Percentiles rank a stretch among this genome's conserved stretches.
Evolutionary conservation across 1,140 invertebrate genomes (phyloP).

Genomic region (Lerema accius): DNA sequence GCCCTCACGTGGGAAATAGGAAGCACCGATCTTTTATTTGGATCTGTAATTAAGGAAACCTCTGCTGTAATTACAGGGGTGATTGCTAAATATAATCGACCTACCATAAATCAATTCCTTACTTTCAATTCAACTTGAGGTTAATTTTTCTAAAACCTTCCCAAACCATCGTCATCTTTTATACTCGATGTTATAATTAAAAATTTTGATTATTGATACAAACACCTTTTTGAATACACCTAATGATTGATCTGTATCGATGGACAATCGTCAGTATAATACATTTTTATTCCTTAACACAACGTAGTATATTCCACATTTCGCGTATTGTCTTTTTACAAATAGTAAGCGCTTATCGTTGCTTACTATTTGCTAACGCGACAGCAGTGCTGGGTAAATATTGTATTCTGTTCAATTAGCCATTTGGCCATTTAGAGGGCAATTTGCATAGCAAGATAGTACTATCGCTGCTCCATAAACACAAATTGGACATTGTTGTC

Average conservation of each 20-base stretch:
- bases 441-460: constrained; percentile 74
- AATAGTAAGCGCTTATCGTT: constrained; percentile 31
- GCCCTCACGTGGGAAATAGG: constrained; percentile 73
- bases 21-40: constrained; percentile 74
- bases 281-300: no score
- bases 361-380: constrained; percentile 25
- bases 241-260: no score
- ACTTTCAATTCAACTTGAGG: no score
- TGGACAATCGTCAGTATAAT: no score
- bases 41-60: constrained; percentile 76
- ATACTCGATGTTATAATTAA: no score
- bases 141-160: no score
- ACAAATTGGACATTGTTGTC: constrained; percentile 54
- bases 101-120: constrained; percentile 45
- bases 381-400: constrained; percentile 36
- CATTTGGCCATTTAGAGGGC: constrained; percentile 67
- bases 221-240: no score
- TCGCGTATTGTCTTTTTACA: constrained; percentile 28
- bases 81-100: constrained; percentile 80
- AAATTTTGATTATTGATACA: no score
- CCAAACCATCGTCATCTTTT: no score
- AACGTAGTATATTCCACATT: no score
- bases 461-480: constrained; percentile 62
- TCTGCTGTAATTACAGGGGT: constrained; percentile 76
- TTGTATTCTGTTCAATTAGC: constrained; percentile 56